Conservation (phyloP, 2,888 invertebrate genomes). For the Macrophya annulata region DNA sequence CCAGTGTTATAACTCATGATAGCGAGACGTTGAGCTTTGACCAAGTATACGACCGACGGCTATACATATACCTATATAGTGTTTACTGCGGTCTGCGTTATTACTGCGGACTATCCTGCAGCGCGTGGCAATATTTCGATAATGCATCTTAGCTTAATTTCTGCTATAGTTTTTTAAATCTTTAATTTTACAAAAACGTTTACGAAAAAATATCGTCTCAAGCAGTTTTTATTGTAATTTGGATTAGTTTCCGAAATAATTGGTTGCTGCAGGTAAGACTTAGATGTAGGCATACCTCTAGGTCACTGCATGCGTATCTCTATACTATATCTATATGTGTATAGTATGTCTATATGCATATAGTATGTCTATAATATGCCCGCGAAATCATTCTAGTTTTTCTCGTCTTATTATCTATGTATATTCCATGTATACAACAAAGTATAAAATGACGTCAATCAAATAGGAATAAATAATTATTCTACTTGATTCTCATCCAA, state of each 20-base stretch:
- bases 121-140: constrained; percentile 3
- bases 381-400: background rate
- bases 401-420: background rate
- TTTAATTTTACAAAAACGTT: background rate
- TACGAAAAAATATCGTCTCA: background rate
- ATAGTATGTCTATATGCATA: too few relatives aligned
- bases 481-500: constrained; percentile 50
- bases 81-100: background rate
- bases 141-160: background rate
- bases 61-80: background rate
- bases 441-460: constrained; percentile 41
- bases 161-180: background rate
- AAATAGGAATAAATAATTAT: background rate
- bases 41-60: background rate
- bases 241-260: background rate
- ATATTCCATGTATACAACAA: constrained; percentile 16
- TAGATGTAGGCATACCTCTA: background rate
- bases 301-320: too few relatives aligned
- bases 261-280: background rate
- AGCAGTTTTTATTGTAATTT: background rate
- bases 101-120: background rate
- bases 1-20: background rate
- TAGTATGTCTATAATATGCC: background rate
- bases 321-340: too few relatives aligned
- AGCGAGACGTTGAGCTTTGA: background rate